phyloP scores from a whole-genome alignment of 2,113 vertebrate genomes.

The Perca fluviatilis region DNA sequence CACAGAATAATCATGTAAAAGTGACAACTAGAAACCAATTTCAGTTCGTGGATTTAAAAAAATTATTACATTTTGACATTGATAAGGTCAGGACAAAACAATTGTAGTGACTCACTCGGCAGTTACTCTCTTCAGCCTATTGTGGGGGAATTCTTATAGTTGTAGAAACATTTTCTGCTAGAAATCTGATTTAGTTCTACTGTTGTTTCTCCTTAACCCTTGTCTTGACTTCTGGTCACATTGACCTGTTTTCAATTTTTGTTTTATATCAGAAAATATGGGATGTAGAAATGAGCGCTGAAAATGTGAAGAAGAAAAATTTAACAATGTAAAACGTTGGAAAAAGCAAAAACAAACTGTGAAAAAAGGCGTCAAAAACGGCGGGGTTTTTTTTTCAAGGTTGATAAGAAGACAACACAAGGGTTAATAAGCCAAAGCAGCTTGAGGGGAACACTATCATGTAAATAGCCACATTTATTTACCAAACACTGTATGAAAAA shows the following conservation, averaged over 20 bases:
- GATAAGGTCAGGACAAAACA: background rate
- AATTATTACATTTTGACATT: background rate
- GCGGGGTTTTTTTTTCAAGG: too few species aligned
- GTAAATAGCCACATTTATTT: background rate
- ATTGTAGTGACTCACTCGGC: background rate
- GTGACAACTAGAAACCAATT: background rate
- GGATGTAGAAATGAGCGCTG: too few species aligned
- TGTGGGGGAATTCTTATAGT: background rate
- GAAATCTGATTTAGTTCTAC: background rate
- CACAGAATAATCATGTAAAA: background rate
- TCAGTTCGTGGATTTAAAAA: background rate
- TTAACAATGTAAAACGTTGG: too few species aligned
- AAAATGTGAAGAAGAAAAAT: too few species aligned
- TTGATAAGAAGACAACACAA: too few species aligned
- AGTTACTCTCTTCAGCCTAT: background rate
- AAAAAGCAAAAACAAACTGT: too few species aligned
- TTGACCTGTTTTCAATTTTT: too few species aligned
- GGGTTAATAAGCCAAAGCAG: background rate
- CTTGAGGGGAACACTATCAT: too few species aligned
- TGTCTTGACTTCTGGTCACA: too few species aligned
- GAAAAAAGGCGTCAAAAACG: too few species aligned
- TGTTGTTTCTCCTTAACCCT: background rate
- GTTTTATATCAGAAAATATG: too few species aligned
- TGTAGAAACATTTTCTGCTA: background rate
- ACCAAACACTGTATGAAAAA: background rate